Evolutionary conservation across 2,888 invertebrate species (phyloP).

Genomic region (Abrostola tripartita): DNA sequence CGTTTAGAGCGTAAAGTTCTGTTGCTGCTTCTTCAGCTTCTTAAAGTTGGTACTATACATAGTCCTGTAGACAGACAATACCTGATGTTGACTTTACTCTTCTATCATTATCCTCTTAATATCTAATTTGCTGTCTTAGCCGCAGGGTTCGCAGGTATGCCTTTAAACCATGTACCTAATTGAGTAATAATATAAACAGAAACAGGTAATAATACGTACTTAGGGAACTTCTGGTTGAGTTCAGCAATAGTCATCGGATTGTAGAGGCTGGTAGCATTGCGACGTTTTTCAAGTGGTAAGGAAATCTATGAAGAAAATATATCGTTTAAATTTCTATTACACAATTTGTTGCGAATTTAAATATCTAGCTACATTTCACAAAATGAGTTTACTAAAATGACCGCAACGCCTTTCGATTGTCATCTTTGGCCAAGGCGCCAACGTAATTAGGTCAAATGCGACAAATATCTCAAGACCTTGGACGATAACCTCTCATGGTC

Average conservation of each 20-base stretch:
- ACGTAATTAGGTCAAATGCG: slow-evolving; percentile 62
- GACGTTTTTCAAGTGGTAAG: slow-evolving; percentile 95
- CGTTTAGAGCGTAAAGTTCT: too few relatives aligned
- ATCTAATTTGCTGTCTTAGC: too few relatives aligned
- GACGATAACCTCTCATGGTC: slow-evolving; percentile 55
- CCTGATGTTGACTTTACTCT: too few relatives aligned
- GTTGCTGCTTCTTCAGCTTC: too few relatives aligned
- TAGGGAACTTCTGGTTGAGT: slow-evolving; percentile 92
- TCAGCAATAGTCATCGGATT: slow-evolving; percentile 96
- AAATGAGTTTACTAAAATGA: slow-evolving; percentile 3
- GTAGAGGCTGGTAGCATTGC: slow-evolving; percentile 97
- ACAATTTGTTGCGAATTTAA: background rate
- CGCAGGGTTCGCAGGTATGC: too few relatives aligned
- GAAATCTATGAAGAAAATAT: slow-evolving; percentile 90
- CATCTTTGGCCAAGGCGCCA: slow-evolving; percentile 46
- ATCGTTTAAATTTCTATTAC: background rate
- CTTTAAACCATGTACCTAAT: too few relatives aligned
- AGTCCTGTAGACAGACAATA: too few relatives aligned
- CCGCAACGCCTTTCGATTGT: slow-evolving; percentile 58
- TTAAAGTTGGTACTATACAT: too few relatives aligned
- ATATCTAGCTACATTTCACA: background rate
- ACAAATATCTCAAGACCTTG: slow-evolving; percentile 56
- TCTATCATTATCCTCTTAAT: too few relatives aligned
- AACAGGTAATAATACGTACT: slow-evolving; percentile 62
- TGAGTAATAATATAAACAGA: background rate